Percentiles rank a stretch among this genome's conserved stretches.
Conservation (phyloP, 2,888 invertebrate genomes). For the Yponomeuta cagnagella region DNA sequence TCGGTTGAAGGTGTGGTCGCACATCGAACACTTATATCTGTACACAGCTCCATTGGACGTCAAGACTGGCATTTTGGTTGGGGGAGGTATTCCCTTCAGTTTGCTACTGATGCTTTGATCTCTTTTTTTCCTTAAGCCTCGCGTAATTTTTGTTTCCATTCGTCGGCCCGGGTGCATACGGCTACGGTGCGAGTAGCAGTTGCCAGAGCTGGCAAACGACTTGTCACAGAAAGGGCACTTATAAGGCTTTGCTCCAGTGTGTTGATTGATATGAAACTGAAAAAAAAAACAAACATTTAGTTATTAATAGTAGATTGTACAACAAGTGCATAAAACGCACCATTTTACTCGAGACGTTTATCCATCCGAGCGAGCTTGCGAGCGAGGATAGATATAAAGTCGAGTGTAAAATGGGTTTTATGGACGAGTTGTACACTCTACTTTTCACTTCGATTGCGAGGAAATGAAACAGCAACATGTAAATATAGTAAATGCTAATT, state of each 20-base stretch:
- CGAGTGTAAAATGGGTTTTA: no score
- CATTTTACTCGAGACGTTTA: no score
- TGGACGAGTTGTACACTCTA: no score
- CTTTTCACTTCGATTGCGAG: no score
- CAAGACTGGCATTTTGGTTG: constrained; percentile 23
- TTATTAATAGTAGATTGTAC: no score
- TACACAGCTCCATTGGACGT: constrained; percentile 34
- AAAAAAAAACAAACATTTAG: constrained; percentile 28
- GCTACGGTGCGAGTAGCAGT: constrained; percentile 83
- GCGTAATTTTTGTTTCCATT: constrained; percentile 24
- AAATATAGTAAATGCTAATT: no score
- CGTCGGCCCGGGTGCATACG: constrained; percentile 80
- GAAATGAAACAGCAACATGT: no score
- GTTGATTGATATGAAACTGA: constrained; percentile 84
- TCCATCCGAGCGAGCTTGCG: no score
- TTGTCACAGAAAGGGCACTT: constrained; percentile 84
- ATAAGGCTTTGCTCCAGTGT: constrained; percentile 83
- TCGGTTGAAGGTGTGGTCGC: constrained; percentile 51
- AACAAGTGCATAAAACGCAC: no score
- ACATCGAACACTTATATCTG: constrained; percentile 50
- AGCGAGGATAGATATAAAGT: no score
- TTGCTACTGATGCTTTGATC: not conserved
- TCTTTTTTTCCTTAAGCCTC: not conserved
- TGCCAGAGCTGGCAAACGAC: constrained; percentile 82
- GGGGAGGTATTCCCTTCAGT: constrained; percentile 19